phyloP scores from a whole-genome alignment of 1,140 invertebrate species.

The Monomorium pharaonis region DNA sequence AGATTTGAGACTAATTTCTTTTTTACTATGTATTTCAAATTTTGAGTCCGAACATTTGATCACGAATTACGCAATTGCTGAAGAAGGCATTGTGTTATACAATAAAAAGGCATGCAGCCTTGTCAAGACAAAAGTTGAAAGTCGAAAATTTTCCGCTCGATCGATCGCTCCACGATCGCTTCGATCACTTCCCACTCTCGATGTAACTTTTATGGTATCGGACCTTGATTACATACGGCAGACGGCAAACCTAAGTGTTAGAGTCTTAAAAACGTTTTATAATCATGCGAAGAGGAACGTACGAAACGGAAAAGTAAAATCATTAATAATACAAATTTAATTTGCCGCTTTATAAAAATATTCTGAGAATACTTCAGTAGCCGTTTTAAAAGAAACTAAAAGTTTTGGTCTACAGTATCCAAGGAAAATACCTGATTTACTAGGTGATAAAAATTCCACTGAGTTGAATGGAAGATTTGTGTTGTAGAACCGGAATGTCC shows the following conservation, averaged over 20 bases:
- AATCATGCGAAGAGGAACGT: not conserved
- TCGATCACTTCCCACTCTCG: constrained; percentile 1
- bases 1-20: no score
- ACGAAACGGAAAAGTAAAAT: not conserved
- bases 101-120: not conserved
- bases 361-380: not conserved
- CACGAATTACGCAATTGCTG: constrained; percentile 12
- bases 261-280: not conserved
- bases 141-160: constrained; percentile 12
- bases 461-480: not conserved
- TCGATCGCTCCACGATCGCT: not conserved
- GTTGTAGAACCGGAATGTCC: not conserved
- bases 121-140: constrained; percentile 8
- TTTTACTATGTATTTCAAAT: not conserved
- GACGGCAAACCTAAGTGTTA: not conserved
- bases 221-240: not conserved
- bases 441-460: not conserved
- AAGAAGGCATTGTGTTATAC: not conserved
- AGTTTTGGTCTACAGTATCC: not conserved
- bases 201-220: constrained; percentile 28
- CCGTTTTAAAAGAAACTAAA: not conserved
- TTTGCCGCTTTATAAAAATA: not conserved
- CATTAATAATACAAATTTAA: not conserved
- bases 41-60: constrained; percentile 11
- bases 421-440: not conserved